Percentiles rank a stretch among this genome's conserved stretches.
These are phyloP conservation scores for Sebastes aleutianus DNA, from an alignment of 2,797 vertebrate genomes.

Conservation along the genomic window DNA sequence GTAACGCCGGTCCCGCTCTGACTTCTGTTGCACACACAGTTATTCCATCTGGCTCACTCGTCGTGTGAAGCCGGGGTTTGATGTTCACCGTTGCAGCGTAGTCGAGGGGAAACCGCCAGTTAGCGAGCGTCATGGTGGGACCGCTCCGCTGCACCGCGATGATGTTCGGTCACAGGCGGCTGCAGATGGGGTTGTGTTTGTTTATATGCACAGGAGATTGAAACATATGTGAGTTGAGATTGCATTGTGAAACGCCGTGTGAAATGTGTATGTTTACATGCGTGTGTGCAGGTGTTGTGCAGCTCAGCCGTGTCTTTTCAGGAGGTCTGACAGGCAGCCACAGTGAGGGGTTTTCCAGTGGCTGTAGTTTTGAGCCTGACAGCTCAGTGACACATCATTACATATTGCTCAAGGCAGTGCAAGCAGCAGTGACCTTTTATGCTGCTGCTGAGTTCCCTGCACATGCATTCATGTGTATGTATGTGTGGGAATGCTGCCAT, in stretches of 20 bases:
- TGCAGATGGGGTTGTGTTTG: constrained; percentile 27
- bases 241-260: not conserved
- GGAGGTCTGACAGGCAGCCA: constrained; percentile 8
- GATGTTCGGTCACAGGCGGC: constrained; percentile 35
- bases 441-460: constrained; percentile 35
- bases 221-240: not conserved
- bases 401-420: constrained; percentile 60
- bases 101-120: constrained; percentile 20
- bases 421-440: constrained; percentile 72
- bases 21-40: constrained; percentile 26
- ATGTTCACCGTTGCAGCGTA: constrained; percentile 39
- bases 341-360: constrained; percentile 46
- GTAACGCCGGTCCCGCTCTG: constrained; percentile 2
- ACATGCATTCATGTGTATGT: constrained; percentile 13
- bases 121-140: constrained; percentile 20
- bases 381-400: constrained; percentile 73
- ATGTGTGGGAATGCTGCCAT: not conserved
- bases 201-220: not conserved
- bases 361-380: constrained; percentile 60
- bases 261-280: not conserved
- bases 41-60: constrained; percentile 27
- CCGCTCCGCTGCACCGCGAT: not conserved
- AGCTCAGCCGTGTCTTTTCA: constrained; percentile 5
- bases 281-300: constrained; percentile 19
- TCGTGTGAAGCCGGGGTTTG: constrained; percentile 13